phyloP scores from a whole-genome alignment of 2,888 invertebrate genomes.

The Notocelia uddmanniana region DNA sequence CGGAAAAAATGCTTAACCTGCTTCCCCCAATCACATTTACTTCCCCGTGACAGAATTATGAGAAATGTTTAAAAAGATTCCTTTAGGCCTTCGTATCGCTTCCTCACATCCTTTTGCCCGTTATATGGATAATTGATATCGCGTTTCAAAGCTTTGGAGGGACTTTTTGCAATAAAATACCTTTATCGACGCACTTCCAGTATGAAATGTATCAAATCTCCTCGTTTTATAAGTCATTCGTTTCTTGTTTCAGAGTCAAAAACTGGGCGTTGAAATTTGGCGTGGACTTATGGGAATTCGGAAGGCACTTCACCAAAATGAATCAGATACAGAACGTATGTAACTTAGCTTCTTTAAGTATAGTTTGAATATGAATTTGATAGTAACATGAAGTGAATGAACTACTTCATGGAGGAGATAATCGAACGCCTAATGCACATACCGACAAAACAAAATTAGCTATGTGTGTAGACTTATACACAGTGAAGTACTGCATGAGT shows the following conservation, averaged over 20 bases:
- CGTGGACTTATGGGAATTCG: slow-evolving; percentile 95
- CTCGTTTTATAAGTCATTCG: slow-evolving; percentile 29
- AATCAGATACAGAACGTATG: slow-evolving; percentile 94
- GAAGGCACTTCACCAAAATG: slow-evolving; percentile 94
- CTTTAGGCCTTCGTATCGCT: slow-evolving; percentile 52
- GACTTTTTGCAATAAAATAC: slow-evolving; percentile 44
- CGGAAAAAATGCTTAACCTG: slow-evolving; percentile 78
- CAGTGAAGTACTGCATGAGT: neutral
- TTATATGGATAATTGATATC: slow-evolving; percentile 49
- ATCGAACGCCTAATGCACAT: neutral
- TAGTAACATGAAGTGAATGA: too few relatives aligned
- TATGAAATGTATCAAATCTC: slow-evolving; percentile 45
- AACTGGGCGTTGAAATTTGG: slow-evolving; percentile 97
- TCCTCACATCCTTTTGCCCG: slow-evolving; percentile 51
- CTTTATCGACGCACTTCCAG: slow-evolving; percentile 38
- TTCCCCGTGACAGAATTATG: slow-evolving; percentile 67
- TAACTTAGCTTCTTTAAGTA: slow-evolving; percentile 54
- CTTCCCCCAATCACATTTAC: slow-evolving; percentile 74
- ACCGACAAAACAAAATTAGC: neutral
- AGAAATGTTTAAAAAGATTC: slow-evolving; percentile 64
- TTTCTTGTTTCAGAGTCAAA: slow-evolving; percentile 91
- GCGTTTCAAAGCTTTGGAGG: slow-evolving; percentile 37
- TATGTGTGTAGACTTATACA: neutral
- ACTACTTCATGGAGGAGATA: neutral
- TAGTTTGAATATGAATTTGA: neutral